Evolutionary conservation across 1,140 invertebrate genomes (phyloP), one percentile per base, ranked within the genome.

Genomic region (Notospermus geniculatus): DNA sequence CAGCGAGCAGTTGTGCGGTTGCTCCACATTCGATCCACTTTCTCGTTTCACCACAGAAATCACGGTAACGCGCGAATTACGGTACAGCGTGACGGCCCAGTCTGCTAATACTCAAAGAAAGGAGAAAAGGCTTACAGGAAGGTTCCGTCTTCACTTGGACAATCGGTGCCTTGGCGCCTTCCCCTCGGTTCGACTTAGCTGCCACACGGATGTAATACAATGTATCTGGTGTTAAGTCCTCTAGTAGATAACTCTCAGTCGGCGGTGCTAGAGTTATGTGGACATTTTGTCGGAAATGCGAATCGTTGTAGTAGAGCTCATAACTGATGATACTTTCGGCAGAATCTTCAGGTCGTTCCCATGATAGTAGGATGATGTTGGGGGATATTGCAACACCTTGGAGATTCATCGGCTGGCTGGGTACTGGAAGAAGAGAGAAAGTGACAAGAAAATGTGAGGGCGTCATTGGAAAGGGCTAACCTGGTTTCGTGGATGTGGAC

Each of bases 241-340:
- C 89, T 60, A 98, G 82, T 0, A 88, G 91, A 83, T 93, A 97
- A 27, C 86, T 88, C 80, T 94, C 86, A n/a, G 90, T 88, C 1
- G 84, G 81, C 68, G 67, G 89, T 86, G 67, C 88, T 76, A 74
- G 88, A 84, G 69, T 88, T 79, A 72, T 84, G 1, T 71, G 70
- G n/a, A 68, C 85, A 66, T 87, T 86, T 84, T 89, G 77, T 11
- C 91, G 90, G 72, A 92, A 95, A 46, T 71, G 68, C 25, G 94
- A 96, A 77, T 97, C 94, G 82, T 97, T 97, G 91, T 92, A 97
- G 75, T 97, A 97, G 1, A 98, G 84, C 83, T 95, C 93, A 83
- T 97, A 98, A 71, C 91, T 92, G 45, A 93, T 87, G 75, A 97
- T 95, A 79, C 90, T 92, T 78, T 95, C 92, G 5, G 5, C 46